Conservation (phyloP, 2,113 vertebrate species). For the Prunella fulvescens region DNA sequence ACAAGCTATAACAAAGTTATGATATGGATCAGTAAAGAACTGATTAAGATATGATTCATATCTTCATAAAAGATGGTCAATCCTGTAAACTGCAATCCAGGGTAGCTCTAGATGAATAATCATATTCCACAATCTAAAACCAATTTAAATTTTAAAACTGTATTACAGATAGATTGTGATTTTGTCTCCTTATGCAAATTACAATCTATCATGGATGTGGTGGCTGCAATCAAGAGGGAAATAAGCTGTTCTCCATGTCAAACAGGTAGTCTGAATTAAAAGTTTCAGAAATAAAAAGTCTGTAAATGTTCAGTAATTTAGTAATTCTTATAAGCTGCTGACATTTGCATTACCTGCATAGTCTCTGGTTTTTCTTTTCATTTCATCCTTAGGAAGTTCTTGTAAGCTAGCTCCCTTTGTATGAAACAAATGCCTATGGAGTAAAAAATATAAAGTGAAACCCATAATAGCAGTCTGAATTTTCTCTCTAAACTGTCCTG, state of each 20-base stretch:
- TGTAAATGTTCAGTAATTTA: not conserved
- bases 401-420: conserved; percentile 45
- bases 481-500: not conserved
- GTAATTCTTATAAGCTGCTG: not conserved
- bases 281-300: not conserved
- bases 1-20: not conserved
- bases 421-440: conserved; percentile 61
- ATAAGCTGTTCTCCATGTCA: not conserved
- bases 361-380: not conserved
- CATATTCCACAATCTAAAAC: not conserved
- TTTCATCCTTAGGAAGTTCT: not conserved
- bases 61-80: not conserved
- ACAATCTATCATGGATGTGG: not conserved
- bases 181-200: not conserved
- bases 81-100: not conserved
- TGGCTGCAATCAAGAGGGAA: not conserved
- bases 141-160: not conserved
- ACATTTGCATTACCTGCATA: conserved; percentile 25
- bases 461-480: not conserved
- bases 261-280: not conserved
- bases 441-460: not conserved
- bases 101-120: not conserved
- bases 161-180: not conserved
- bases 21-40: not conserved
- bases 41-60: not conserved